Evolutionary conservation across 2,797 vertebrate species (phyloP), one percentile per base, ranked within the genome.

Genomic region (Tiaroga cobitis): DNA sequence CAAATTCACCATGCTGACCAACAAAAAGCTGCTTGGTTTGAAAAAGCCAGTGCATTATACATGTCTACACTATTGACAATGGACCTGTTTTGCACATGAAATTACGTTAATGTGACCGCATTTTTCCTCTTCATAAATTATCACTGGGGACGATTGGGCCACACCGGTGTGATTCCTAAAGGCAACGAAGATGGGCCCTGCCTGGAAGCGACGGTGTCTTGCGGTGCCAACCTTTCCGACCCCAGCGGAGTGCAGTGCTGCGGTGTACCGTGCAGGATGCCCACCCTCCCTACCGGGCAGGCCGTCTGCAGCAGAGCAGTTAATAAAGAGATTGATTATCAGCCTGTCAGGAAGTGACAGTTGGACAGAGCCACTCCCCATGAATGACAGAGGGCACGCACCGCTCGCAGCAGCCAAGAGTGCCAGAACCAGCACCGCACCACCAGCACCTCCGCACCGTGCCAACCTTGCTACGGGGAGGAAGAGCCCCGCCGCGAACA

Each of bases 281-380:
- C 90, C 79, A 93, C 83, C 73, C 85, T 85, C 87, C 87, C 90
- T 83, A 73, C 85, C 85, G 86, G 83, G 88, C 87, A 24, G 86
- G 88, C 93, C 88, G 95, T 94, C 97, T 95, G 96, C 96, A 96
- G 95, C 87, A 91, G 95, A 97, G 96, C 97, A 96, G 97, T 96
- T 98, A 97, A 97, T 97, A 96, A 97, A 97, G 97, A 98, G 97
- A 98, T 97, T 97, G 97, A 98, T 98, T 97, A 97, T 96, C 91
- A 92, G 95, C 94, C 96, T 97, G 97, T 97, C 78, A 95, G 92
- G 94, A 97, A 96, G 97, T 97, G 97, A 98, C 97, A 98, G 96
- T 97, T 97, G 97, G 97, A 97, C 96, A 97, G 97, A 94, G 94
- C 95, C 92, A 93, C 96, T 95, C 96, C 91, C 96, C 94, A 87